These are phyloP conservation scores for Venustoraphidia nigricollis DNA, from an alignment of 2,888 invertebrate genomes.

Conservation along the genomic window DNA sequence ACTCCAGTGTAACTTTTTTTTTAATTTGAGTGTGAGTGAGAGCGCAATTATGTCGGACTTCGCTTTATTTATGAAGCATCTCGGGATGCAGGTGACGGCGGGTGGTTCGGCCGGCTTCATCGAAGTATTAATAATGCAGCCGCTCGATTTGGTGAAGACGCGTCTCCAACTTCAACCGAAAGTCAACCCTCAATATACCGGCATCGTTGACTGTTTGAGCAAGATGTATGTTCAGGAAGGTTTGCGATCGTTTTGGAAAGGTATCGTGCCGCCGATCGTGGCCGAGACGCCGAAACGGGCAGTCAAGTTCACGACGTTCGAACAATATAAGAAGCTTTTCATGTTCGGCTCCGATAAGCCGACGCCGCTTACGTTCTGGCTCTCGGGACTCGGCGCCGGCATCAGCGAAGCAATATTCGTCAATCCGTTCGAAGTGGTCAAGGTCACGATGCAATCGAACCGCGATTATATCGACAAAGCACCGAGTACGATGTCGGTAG, in stretches of 20 bases:
- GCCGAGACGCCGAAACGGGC: slow-evolving; percentile 93
- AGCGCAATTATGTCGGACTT: too few species aligned
- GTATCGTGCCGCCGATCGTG: slow-evolving; percentile 81
- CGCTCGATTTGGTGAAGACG: slow-evolving; percentile 85
- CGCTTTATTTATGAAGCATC: slow-evolving; percentile 39
- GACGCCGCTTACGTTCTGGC: slow-evolving; percentile 70
- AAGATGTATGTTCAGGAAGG: slow-evolving; percentile 85
- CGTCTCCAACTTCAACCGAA: slow-evolving; percentile 61
- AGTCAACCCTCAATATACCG: slow-evolving; percentile 46
- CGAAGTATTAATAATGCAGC: slow-evolving; percentile 94
- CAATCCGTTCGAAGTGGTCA: slow-evolving; percentile 92
- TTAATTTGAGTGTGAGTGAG: too few species aligned
- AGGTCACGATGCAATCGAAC: slow-evolving; percentile 75
- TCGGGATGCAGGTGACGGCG: slow-evolving; percentile 66
- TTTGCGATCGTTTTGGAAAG: slow-evolving; percentile 76
- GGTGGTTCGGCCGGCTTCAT: slow-evolving; percentile 87
- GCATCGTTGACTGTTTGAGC: slow-evolving; percentile 71
- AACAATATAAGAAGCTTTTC: slow-evolving; percentile 79
- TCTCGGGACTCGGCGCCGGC: slow-evolving; percentile 81
- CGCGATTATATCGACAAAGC: slow-evolving; percentile 37
- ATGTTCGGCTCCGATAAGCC: slow-evolving; percentile 60
- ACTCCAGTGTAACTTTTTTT: too few species aligned
- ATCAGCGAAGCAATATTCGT: slow-evolving; percentile 82
- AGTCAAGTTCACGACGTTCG: slow-evolving; percentile 87
- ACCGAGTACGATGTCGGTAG: slow-evolving; percentile 66